Base-by-base conservation (phyloP, 2,888 invertebrate species). In the Habrosyne pyritoides region DNA sequence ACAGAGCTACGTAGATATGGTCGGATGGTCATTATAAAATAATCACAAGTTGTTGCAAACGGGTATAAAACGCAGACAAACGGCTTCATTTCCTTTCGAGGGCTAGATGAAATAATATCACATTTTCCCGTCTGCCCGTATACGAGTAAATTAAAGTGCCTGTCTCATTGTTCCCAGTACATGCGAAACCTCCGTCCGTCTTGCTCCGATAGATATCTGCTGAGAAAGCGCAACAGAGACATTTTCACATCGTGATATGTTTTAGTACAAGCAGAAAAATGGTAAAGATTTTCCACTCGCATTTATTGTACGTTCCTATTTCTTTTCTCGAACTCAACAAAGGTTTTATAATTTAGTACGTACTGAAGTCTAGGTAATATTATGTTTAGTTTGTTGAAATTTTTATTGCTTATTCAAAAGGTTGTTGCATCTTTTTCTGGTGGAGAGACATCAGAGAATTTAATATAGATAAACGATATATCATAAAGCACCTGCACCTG, bases 401-500 rank as follows among this genome's bases (percentile, higher is more conserved):
- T 42, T 36, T n/a, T 36, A 36, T 36, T n/a, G 1, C 33, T 1
- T 36, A 36, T 12, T 36, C 14, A 36, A 36, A 36, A 36, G 33
- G 1, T 12, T 7, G 2, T 28, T n/a, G n/a, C n/a, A n/a, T n/a
- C n/a, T n/a, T n/a, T n/a, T n/a, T 2, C 4, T 33, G 14, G 36
- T 36, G 36, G 36, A 36, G 36, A 14, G 14, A 14, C 14, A 36
- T 36, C 14, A 18, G 18, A 18, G 7, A 18, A 8, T 42, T 42
- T 18, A 42, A 42, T 18, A 42, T 42, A 42, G 42, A 42, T 77
- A 81, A 81, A 84, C 84, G 84, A 84, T 86, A 83, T 81, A 79
- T 83, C 84, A 82, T 83, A 76, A 81, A 82, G 78, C 87, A 88
- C 85, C 84, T 86, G 86, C 74, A 66, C 72, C 21, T 73, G 69